Conservation (phyloP, 2,113 vertebrate genomes). For the Phalacrocorax carbo region DNA sequence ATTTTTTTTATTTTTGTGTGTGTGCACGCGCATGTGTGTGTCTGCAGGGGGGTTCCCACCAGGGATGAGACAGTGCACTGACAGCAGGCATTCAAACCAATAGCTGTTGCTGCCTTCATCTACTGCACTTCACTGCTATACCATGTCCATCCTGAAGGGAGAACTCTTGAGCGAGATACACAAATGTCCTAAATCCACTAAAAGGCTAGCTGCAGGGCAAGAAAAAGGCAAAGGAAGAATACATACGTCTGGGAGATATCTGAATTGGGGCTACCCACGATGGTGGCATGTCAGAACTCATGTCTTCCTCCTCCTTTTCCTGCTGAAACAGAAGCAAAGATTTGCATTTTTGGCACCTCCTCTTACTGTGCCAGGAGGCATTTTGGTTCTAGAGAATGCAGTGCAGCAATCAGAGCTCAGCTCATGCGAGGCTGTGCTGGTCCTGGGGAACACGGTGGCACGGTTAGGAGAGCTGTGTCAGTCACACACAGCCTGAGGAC, state of each 20-base stretch:
- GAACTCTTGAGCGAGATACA: not conserved
- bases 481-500: not conserved
- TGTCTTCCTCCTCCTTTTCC: constrained; percentile 57
- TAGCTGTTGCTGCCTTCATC: not conserved
- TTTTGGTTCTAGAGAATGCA: not conserved
- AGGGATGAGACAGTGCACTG: not conserved
- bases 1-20: too few species aligned
- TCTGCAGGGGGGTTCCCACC: not conserved
- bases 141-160: not conserved
- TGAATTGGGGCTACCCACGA: constrained; percentile 83
- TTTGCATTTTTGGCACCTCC: not conserved
- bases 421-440: fast-evolving
- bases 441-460: not conserved
- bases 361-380: not conserved
- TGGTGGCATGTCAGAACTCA: constrained; percentile 80
- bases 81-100: not conserved
- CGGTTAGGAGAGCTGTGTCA: not conserved
- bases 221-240: not conserved
- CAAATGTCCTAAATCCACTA: not conserved
- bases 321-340: constrained; percentile 45
- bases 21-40: too few species aligned
- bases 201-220: not conserved
- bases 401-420: not conserved
- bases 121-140: not conserved
- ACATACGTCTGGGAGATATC: constrained; percentile 78